A percentile compares a stretch with the other conserved stretches of the same genome.
These are phyloP conservation scores for Myrmophylax atrothorax DNA, from an alignment of 2,113 vertebrate species.

Conservation along the genomic window DNA sequence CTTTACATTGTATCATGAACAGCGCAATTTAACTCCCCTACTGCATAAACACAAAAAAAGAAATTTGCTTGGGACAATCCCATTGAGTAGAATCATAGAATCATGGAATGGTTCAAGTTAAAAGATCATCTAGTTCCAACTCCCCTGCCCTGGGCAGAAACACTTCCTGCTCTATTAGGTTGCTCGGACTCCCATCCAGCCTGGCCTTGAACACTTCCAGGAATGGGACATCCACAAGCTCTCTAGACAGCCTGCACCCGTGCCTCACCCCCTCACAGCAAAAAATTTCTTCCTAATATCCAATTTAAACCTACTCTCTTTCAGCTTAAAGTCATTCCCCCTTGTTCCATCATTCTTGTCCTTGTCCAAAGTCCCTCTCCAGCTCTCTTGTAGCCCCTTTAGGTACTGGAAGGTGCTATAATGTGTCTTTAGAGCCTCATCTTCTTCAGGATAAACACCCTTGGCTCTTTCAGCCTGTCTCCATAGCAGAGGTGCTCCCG, in stretches of 20 bases:
- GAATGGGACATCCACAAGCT: neutral
- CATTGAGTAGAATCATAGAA: neutral
- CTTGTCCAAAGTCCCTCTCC: neutral
- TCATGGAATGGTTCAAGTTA: neutral
- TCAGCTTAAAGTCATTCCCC: neutral
- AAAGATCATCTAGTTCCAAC: neutral
- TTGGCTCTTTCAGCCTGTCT: neutral
- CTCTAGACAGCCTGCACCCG: neutral
- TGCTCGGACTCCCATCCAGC: neutral
- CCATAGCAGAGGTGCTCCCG: neutral
- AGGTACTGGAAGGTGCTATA: neutral
- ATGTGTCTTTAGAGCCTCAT: no score
- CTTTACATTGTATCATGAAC: neutral
- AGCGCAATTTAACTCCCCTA: neutral
- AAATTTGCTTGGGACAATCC: neutral
- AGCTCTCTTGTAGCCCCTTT: neutral
- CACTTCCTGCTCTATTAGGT: neutral
- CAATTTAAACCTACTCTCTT: neutral
- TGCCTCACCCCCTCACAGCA: accelerated
- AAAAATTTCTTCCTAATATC: neutral
- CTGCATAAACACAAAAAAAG: neutral
- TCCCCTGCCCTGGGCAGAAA: neutral
- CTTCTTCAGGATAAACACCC: neutral
- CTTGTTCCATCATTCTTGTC: neutral
- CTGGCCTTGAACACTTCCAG: accelerated